phyloP scores from a whole-genome alignment of 2,113 vertebrate species.

The Danionella cerebrum region DNA sequence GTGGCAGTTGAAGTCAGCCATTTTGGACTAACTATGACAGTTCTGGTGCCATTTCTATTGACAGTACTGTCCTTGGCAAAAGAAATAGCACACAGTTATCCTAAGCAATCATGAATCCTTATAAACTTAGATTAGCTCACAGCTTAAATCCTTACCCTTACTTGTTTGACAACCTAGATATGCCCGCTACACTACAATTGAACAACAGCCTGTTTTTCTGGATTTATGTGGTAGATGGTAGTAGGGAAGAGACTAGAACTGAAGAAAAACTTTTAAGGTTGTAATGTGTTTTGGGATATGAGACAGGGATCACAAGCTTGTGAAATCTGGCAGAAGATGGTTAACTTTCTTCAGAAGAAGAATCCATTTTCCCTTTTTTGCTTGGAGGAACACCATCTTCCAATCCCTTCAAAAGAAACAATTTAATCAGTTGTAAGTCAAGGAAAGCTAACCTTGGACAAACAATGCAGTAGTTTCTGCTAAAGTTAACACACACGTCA shows the following conservation, averaged over 20 bases:
- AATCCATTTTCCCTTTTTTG: constrained; percentile 83
- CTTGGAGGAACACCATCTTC: constrained; percentile 75
- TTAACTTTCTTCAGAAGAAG: constrained; percentile 80
- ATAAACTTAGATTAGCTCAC: constrained; percentile 24
- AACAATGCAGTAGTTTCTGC: neutral
- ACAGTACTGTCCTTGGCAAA: neutral
- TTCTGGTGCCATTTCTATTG: neutral
- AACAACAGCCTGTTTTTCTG: constrained; percentile 10
- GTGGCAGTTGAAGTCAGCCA: constrained; percentile 5
- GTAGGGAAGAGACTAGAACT: neutral
- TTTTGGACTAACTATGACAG: constrained; percentile 2
- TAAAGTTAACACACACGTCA: too few relatives aligned
- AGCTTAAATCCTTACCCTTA: constrained; percentile 8
- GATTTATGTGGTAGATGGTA: constrained; percentile 3
- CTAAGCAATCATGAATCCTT: constrained; percentile 2
- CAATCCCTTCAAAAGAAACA: constrained; percentile 63
- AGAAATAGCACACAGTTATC: constrained; percentile 4
- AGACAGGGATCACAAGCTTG: constrained; percentile 21
- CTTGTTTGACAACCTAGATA: neutral
- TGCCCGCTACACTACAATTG: neutral
- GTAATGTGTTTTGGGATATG: constrained; percentile 20
- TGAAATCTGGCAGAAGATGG: constrained; percentile 29
- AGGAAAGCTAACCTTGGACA: neutral
- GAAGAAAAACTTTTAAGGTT: neutral
- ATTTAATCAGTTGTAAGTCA: neutral